Conservation (phyloP, 2,113 vertebrate species). For the Varanus komodoensis region DNA sequence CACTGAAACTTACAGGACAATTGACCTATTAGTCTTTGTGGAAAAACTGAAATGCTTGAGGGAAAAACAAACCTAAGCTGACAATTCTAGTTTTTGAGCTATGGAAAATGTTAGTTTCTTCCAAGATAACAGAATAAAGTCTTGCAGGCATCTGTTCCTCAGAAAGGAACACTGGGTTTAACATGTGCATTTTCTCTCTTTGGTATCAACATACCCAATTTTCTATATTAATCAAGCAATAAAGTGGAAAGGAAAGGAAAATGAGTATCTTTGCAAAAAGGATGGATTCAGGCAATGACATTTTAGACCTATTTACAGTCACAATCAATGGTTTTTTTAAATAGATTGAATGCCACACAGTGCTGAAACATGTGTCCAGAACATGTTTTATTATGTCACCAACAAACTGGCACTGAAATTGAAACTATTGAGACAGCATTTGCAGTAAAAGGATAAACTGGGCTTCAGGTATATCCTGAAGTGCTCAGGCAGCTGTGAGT, state of each 20-base stretch:
- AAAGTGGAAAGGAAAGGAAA: background rate
- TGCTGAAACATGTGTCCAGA: background rate
- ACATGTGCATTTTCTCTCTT: background rate
- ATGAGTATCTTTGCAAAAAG: background rate
- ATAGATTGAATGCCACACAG: background rate
- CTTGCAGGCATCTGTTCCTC: background rate
- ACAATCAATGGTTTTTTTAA: background rate
- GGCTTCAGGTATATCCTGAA: background rate
- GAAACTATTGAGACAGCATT: background rate
- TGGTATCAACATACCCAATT: background rate
- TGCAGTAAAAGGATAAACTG: too few species aligned
- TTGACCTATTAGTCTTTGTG: background rate
- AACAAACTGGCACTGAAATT: too few species aligned
- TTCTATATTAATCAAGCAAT: background rate
- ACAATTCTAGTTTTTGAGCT: background rate
- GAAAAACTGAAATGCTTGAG: background rate
- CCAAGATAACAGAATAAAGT: background rate
- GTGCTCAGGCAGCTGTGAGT: background rate
- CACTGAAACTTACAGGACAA: background rate
- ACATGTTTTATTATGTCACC: background rate
- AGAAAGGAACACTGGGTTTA: background rate
- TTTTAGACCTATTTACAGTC: background rate
- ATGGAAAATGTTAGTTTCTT: background rate
- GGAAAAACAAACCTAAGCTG: background rate
- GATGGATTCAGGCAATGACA: background rate